Conservation (phyloP, 2,888 invertebrate species). For the Norana najaformis region DNA sequence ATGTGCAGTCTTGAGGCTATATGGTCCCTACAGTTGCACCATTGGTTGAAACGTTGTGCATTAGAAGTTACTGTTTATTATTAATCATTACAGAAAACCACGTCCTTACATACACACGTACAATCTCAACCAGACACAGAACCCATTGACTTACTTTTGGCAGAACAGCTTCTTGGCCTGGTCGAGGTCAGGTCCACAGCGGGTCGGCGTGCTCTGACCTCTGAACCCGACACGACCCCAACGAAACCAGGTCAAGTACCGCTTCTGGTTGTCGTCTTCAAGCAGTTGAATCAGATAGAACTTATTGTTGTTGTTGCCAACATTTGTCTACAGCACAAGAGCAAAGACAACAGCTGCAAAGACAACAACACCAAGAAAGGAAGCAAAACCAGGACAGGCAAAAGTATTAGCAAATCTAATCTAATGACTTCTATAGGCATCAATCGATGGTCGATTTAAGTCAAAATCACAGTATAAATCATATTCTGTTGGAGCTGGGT, state of each 20-base stretch:
- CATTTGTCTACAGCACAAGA: slow-evolving; percentile 62
- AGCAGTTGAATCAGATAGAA: slow-evolving; percentile 66
- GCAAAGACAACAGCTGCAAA: neutral
- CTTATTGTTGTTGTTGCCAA: slow-evolving; percentile 67
- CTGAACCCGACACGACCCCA: slow-evolving; percentile 68
- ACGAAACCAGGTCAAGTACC: slow-evolving; percentile 65
- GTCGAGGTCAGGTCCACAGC: slow-evolving; percentile 61
- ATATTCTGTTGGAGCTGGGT: too few relatives aligned
- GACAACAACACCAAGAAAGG: neutral
- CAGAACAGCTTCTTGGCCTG: slow-evolving; percentile 63
- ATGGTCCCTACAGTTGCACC: too few relatives aligned
- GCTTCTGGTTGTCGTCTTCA: slow-evolving; percentile 58
- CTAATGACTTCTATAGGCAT: too few relatives aligned
- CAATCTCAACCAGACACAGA: neutral
- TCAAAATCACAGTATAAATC: too few relatives aligned
- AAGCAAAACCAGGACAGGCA: neutral
- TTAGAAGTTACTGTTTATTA: too few relatives aligned
- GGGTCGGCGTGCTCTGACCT: slow-evolving; percentile 63
- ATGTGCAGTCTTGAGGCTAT: too few relatives aligned
- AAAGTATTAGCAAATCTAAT: neutral
- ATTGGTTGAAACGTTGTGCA: too few relatives aligned
- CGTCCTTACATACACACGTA: too few relatives aligned
- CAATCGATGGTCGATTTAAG: too few relatives aligned
- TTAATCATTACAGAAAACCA: too few relatives aligned
- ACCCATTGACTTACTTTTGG: slow-evolving; percentile 59